Conservation (phyloP, 2,888 invertebrate genomes). For the Ceraclea dissimilis region DNA sequence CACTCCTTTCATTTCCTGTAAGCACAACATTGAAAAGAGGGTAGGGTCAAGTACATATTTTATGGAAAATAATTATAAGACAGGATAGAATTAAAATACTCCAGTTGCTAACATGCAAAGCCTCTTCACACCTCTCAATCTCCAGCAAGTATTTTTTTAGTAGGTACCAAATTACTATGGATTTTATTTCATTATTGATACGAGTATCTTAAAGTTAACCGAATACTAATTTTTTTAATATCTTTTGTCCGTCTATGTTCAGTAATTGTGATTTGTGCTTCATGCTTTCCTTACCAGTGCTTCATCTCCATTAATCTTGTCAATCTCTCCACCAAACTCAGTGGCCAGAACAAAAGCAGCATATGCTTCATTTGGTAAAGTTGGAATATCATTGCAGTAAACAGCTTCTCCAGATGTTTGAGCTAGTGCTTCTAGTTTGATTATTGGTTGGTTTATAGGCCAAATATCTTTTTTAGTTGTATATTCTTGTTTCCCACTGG, state of each 20-base stretch:
- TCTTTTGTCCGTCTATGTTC: too few relatives aligned
- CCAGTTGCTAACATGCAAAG: too few relatives aligned
- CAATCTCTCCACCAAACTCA: slow-evolving; percentile 49
- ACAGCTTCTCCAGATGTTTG: slow-evolving; percentile 62
- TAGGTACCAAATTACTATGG: too few relatives aligned
- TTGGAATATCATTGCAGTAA: slow-evolving; percentile 55
- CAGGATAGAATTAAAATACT: too few relatives aligned
- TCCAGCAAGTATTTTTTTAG: too few relatives aligned
- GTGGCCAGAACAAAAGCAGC: slow-evolving; percentile 55
- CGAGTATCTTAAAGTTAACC: too few relatives aligned
- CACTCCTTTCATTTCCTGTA: slow-evolving; percentile 58
- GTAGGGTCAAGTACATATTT: too few relatives aligned
- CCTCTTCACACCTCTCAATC: too few relatives aligned
- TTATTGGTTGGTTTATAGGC: slow-evolving; percentile 61
- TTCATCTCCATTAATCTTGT: slow-evolving; percentile 42
- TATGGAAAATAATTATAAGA: too few relatives aligned
- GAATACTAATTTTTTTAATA: too few relatives aligned
- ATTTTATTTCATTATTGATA: too few relatives aligned
- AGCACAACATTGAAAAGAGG: background rate
- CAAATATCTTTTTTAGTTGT: slow-evolving; percentile 54
- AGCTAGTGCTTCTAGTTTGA: slow-evolving; percentile 55
- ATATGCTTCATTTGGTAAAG: slow-evolving; percentile 52
- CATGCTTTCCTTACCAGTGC: slow-evolving; percentile 46
- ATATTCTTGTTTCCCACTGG: slow-evolving; percentile 54
- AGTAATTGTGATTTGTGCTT: too few relatives aligned